Evolutionary conservation across 2,113 vertebrate genomes (phyloP), one percentile per base, ranked within the genome.

Genomic region (Oreotrochilus melanogaster): DNA sequence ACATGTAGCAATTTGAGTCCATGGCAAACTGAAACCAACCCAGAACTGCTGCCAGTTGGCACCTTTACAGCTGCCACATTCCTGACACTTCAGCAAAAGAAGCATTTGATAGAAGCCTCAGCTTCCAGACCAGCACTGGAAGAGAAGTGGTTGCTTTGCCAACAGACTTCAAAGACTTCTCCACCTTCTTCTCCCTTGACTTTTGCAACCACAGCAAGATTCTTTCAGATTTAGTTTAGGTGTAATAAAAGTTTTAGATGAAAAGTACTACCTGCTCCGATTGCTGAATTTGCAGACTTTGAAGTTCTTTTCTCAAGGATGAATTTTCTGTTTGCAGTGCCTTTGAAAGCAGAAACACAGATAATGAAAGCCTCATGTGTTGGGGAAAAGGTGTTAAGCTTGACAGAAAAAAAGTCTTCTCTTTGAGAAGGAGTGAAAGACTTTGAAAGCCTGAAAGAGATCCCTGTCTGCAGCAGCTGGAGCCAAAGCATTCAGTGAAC

Each of bases 191-290:
- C 71, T 86, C 74, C 91, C 81, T 48, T 53, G 75, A 66, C 92
- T 97, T 95, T 4, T 92, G 93, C 96, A 96, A 93, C 51, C 78
- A 58, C 89, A 94, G 92, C 89, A 96, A 94, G 88, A 96, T 90
- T 48, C 92, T 90, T 93, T 96, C 24, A 86, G 86, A 78, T 83
- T 92, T 28, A 86, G 85, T 95, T 96, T 67, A 96, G 87, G 95
- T 79, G 89, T 83, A 95, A 97, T 94, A 33, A 76, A 94, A 96
- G 95, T 96, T 95, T 83, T 5, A 96, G 93, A 96, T 96, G 65
- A 92, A 86, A 93, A 86, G 85, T 75, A 37, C 94, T 97, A 99
- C 99, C 98, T 99, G 98, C 88, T 99, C 98, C 10, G 96, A 98
- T 9, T 97, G 97, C 92, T 98, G 97, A 94, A 97, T 98, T 93